These are phyloP conservation scores for Argyrosomus regius DNA, from an alignment of 2,797 vertebrate genomes.

Conservation along the genomic window DNA sequence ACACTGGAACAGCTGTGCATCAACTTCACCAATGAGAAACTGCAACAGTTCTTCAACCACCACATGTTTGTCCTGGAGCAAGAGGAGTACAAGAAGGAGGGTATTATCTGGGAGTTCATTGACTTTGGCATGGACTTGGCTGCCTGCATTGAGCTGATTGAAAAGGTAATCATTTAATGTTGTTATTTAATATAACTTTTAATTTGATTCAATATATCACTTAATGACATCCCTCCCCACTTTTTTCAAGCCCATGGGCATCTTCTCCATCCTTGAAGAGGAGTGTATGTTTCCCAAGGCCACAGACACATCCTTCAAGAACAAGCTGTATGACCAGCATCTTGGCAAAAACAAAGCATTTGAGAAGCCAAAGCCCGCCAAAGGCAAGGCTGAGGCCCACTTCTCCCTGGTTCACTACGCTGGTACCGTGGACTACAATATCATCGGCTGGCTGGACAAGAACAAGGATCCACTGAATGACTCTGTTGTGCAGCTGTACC, in stretches of 20 bases:
- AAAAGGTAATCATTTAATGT: slow-evolving; percentile 62
- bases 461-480: too few relatives aligned
- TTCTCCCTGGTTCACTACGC: too few relatives aligned
- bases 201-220: too few relatives aligned
- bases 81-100: slow-evolving; percentile 50
- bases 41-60: slow-evolving; percentile 87
- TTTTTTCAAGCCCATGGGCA: slow-evolving; percentile 74
- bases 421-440: too few relatives aligned
- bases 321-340: slow-evolving; percentile 87
- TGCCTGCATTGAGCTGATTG: slow-evolving; percentile 90
- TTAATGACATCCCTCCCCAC: background rate
- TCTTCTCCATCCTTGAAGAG: slow-evolving; percentile 77
- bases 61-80: slow-evolving; percentile 87
- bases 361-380: too few relatives aligned
- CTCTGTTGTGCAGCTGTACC: too few relatives aligned
- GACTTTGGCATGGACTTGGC: slow-evolving; percentile 87
- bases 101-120: too few relatives aligned
- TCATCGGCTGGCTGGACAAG: too few relatives aligned
- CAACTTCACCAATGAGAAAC: slow-evolving; percentile 87
- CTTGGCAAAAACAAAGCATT: too few relatives aligned
- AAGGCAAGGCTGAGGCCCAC: too few relatives aligned
- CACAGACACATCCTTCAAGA: slow-evolving; percentile 89
- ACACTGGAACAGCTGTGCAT: slow-evolving; percentile 84
- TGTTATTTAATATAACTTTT: background rate
- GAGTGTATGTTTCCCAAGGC: slow-evolving; percentile 92